Evolutionary conservation across 2,888 invertebrate genomes (phyloP).

Genomic region (Macaria notata): DNA sequence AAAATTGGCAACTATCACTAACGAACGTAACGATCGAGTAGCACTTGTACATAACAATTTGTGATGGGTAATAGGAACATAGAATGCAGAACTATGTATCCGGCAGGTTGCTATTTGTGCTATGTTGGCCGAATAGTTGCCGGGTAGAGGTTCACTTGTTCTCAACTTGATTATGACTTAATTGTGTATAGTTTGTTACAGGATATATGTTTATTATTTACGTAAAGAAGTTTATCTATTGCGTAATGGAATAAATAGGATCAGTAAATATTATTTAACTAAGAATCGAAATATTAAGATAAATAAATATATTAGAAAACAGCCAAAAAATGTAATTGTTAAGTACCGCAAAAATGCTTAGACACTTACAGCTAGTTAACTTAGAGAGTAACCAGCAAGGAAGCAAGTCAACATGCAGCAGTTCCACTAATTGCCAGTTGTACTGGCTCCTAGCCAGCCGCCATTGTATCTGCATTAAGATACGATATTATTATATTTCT

Average conservation of each 20-base stretch:
- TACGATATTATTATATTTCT: slow-evolving; percentile 11
- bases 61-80: slow-evolving; percentile 12
- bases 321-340: too few relatives aligned
- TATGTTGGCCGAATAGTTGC: slow-evolving; percentile 1
- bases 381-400: too few relatives aligned
- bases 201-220: background rate
- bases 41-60: slow-evolving; percentile 26
- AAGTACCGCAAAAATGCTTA: too few relatives aligned
- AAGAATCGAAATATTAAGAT: too few relatives aligned
- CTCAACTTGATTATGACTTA: background rate
- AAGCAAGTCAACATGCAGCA: slow-evolving; percentile 28
- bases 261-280: too few relatives aligned
- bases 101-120: slow-evolving; percentile 5
- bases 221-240: too few relatives aligned
- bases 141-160: background rate
- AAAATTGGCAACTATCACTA: slow-evolving; percentile 25
- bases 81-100: slow-evolving; percentile 5
- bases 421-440: slow-evolving; percentile 35
- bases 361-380: too few relatives aligned
- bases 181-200: too few relatives aligned
- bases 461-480: slow-evolving; percentile 27
- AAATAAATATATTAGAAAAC: too few relatives aligned
- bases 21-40: slow-evolving; percentile 27
- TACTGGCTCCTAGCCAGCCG: slow-evolving; percentile 33
- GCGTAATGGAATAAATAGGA: too few relatives aligned